Conservation (phyloP, 1,140 invertebrate species). For the Protaetia brevitarsis region DNA sequence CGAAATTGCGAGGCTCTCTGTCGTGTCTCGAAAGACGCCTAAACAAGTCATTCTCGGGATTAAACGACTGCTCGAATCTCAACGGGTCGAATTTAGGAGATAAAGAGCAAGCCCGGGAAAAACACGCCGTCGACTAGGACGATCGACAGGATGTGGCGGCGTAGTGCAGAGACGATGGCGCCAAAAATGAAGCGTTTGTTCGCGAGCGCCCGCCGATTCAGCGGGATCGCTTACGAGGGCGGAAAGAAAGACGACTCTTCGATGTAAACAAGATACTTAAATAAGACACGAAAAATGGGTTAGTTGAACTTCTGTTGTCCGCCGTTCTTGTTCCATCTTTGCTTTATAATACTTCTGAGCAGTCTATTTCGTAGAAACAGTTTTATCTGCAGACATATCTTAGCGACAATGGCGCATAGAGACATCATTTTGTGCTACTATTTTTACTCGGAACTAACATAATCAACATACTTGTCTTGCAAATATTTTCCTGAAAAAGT, state of each 20-base stretch:
- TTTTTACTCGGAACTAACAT: no score
- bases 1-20: neutral
- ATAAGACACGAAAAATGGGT: neutral
- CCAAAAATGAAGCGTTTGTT: constrained; percentile 18
- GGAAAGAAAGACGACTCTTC: neutral
- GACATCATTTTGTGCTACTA: no score
- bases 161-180: constrained; percentile 8
- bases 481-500: no score
- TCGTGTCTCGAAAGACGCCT: constrained; percentile 22
- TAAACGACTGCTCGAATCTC: constrained; percentile 25
- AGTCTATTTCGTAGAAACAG: no score
- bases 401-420: no score
- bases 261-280: constrained; percentile 22
- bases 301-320: constrained; percentile 1
- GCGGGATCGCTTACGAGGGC: neutral
- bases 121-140: neutral
- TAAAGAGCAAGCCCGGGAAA: constrained; percentile 10
- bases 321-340: no score
- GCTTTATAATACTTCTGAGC: no score
- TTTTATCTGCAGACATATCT: no score
- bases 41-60: constrained; percentile 25
- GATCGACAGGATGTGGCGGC: neutral
- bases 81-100: constrained; percentile 19
- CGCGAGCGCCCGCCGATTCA: constrained; percentile 7
- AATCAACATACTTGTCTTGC: no score